A percentile compares a stretch with the other conserved stretches of the same genome.
phyloP scores from a whole-genome alignment of 30 jellyfish, hydroid and myxozoan genomes.

The Phacellophora camtschatica region DNA sequence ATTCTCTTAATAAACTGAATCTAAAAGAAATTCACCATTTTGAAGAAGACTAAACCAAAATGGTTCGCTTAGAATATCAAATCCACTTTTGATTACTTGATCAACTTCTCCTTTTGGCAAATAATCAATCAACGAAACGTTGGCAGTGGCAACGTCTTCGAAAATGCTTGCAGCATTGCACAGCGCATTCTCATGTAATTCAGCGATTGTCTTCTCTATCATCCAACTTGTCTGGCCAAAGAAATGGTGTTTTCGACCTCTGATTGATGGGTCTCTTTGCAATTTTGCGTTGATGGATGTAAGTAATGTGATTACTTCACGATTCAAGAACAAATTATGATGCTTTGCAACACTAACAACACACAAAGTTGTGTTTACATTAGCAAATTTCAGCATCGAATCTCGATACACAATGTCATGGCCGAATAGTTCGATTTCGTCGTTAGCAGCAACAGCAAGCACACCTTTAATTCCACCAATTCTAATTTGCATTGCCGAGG shows the following conservation, averaged over 20 bases:
- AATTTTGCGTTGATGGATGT: constrained; percentile 24
- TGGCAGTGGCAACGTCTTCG: constrained; percentile 46
- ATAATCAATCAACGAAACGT: constrained; percentile 32
- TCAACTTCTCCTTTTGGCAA: constrained; percentile 36
- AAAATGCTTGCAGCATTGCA: constrained; percentile 61
- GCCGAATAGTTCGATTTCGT: constrained; percentile 27
- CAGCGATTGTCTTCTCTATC: constrained; percentile 32
- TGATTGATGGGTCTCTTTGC: not conserved
- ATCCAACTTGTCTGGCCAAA: constrained; percentile 2
- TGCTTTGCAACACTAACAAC: constrained; percentile 33
- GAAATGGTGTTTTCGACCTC: too few relatives aligned
- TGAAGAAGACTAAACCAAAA: constrained; percentile 78
- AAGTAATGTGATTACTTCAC: constrained; percentile 78
- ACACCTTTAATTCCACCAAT: constrained; percentile 80
- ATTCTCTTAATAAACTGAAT: too few relatives aligned
- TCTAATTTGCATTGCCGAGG: constrained; percentile 74
- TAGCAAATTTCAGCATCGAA: constrained; percentile 69
- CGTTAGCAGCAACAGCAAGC: constrained; percentile 35
- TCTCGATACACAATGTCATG: constrained; percentile 47
- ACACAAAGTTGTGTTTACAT: constrained; percentile 24
- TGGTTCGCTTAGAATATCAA: constrained; percentile 59
- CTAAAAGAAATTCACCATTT: constrained; percentile 55
- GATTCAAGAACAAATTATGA: constrained; percentile 44
- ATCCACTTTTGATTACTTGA: constrained; percentile 16
- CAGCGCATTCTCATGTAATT: constrained; percentile 57